A percentile compares a stretch with the other conserved stretches of the same genome.
Conservation (phyloP, 2,113 vertebrate genomes). For the Nicator chloris region DNA sequence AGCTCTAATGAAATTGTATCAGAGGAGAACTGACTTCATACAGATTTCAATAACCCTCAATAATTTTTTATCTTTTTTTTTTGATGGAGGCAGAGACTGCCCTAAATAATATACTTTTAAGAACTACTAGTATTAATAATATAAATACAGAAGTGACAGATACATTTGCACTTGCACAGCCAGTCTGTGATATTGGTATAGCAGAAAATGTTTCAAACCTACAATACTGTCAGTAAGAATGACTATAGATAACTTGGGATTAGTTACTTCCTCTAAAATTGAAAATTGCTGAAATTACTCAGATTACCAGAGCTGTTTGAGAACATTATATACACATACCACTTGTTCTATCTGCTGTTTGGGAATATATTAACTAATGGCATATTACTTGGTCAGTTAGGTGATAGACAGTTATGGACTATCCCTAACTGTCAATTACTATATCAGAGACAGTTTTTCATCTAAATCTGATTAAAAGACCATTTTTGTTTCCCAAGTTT, state of each 20-base stretch:
- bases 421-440: background rate
- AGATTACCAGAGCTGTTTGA: background rate
- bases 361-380: background rate
- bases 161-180: background rate
- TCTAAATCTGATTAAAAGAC: conserved; percentile 7
- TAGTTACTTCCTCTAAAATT: conserved; percentile 1
- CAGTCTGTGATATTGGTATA: background rate
- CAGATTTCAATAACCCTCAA: background rate
- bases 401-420: background rate
- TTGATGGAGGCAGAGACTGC: background rate
- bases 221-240: background rate
- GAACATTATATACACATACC: background rate
- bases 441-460: background rate
- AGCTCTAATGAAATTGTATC: background rate
- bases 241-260: conserved; percentile 3
- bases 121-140: background rate
- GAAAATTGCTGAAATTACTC: conserved; percentile 9
- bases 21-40: background rate
- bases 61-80: background rate
- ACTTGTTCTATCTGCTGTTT: background rate
- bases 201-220: background rate
- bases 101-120: background rate
- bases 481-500: conserved; percentile 6
- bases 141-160: conserved; percentile 1
- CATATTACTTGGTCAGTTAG: background rate